Percentiles rank a stretch among this genome's conserved stretches.
phyloP scores from a whole-genome alignment of 2,113 vertebrate genomes.

The Catagonus wagneri region DNA sequence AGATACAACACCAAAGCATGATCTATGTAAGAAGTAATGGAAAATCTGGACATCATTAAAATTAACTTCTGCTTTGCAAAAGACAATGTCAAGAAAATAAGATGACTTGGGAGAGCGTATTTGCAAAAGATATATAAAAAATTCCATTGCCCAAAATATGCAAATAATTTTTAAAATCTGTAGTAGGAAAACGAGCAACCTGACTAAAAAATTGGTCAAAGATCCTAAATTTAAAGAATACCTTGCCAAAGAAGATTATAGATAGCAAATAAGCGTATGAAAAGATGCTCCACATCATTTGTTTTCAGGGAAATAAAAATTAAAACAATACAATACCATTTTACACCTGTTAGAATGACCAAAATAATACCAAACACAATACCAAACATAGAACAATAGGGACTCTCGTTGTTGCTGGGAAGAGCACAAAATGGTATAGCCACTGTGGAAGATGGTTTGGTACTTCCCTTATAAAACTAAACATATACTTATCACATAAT shows the following conservation, averaged over 20 bases:
- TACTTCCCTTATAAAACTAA: not conserved
- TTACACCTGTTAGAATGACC: not conserved
- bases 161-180: not conserved
- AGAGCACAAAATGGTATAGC: not conserved
- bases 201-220: not conserved
- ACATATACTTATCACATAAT: not conserved
- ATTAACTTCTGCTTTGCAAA: not conserved
- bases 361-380: not conserved
- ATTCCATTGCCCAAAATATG: not conserved
- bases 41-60: not conserved
- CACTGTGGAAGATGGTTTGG: not conserved
- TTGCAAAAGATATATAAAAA: not conserved
- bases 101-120: not conserved
- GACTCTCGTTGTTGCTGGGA: not conserved
- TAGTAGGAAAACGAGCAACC: not conserved
- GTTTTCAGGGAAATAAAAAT: not conserved
- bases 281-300: not conserved
- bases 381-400: not conserved
- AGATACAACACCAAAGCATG: not conserved
- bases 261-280: not conserved
- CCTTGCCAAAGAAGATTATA: not conserved
- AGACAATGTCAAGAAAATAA: not conserved
- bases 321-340: not conserved
- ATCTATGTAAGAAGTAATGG: not conserved
- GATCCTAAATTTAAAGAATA: not conserved